Conservation (phyloP, 2,113 vertebrate genomes). For the Salvelinus sp. region DNA sequence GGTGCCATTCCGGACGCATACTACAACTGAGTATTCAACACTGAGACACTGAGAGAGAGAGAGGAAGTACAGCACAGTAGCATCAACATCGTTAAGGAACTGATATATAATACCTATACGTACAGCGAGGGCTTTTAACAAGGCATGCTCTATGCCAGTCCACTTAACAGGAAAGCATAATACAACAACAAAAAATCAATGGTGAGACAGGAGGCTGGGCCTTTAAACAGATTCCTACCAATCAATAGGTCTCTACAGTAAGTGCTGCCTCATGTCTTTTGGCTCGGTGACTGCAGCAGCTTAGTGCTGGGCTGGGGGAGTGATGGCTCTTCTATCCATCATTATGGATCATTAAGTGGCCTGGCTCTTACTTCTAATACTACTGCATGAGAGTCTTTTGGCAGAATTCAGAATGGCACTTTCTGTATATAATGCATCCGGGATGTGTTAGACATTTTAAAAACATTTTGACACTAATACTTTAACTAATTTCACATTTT, state of each 20-base stretch:
- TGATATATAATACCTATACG: slow-evolving; percentile 31
- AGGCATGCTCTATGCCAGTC: slow-evolving; percentile 51
- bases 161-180: slow-evolving; percentile 62
- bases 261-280: slow-evolving; percentile 56
- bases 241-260: slow-evolving; percentile 59
- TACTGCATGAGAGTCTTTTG: slow-evolving; percentile 19
- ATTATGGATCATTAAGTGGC: slow-evolving; percentile 50
- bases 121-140: slow-evolving; percentile 33
- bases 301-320: slow-evolving; percentile 12
- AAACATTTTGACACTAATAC: too few relatives aligned
- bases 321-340: slow-evolving; percentile 62
- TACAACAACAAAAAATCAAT: slow-evolving; percentile 64
- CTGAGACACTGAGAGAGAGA: background rate
- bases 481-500: too few relatives aligned
- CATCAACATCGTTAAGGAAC: slow-evolving; percentile 38
- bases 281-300: slow-evolving; percentile 49
- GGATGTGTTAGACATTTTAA: too few relatives aligned
- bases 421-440: background rate
- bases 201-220: slow-evolving; percentile 49
- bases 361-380: slow-evolving; percentile 40
- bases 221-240: slow-evolving; percentile 60
- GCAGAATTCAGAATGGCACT: background rate
- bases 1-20: too few relatives aligned
- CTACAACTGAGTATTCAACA: background rate
- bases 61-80: slow-evolving; percentile 8